Conservation (phyloP, 2,113 vertebrate species). For the Rallus limicola region DNA sequence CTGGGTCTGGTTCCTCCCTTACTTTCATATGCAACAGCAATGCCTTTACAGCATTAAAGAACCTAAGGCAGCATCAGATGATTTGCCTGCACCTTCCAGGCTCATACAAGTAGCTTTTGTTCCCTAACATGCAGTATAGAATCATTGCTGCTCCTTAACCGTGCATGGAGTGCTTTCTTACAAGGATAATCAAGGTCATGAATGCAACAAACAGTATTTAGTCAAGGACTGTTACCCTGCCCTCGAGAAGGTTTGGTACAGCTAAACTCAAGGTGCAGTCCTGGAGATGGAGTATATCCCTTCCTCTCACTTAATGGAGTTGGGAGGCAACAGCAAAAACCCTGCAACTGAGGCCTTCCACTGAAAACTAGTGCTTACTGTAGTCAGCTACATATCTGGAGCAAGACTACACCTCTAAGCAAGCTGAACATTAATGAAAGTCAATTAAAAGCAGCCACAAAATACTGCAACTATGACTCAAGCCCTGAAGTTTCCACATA, state of each 20-base stretch:
- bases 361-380: background rate
- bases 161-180: background rate
- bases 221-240: background rate
- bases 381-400: background rate
- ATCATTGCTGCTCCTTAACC: background rate
- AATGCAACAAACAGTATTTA: background rate
- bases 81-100: conserved; percentile 25
- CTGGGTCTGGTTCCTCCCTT: background rate
- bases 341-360: background rate
- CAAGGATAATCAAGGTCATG: conserved; percentile 4
- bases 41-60: background rate
- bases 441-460: conserved; percentile 48
- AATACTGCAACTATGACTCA: conserved; percentile 50
- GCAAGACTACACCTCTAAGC: background rate
- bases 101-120: background rate
- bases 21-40: conserved; percentile 1
- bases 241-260: conserved; percentile 17
- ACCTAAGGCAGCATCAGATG: background rate
- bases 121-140: background rate
- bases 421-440: background rate
- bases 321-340: background rate
- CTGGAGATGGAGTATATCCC: background rate
- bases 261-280: background rate
- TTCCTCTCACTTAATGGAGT: background rate
- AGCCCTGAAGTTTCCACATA: conserved; percentile 44